Evolutionary conservation across 2,113 vertebrate species (phyloP).

Genomic region (Xenus cinereus): DNA sequence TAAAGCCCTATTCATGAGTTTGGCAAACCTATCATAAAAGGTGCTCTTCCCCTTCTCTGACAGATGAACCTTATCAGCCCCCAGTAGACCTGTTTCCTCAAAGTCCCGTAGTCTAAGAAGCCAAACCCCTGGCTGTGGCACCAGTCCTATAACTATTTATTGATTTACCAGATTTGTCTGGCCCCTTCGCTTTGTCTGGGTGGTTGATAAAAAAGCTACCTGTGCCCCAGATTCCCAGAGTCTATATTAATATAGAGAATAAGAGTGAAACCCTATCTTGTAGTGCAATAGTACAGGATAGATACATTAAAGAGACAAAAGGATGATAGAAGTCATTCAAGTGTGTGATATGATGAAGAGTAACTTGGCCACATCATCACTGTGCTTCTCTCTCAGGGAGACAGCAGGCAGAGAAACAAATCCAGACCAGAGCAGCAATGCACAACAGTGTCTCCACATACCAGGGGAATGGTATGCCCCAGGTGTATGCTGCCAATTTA

Average conservation of each 20-base stretch:
- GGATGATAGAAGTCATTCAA: neutral
- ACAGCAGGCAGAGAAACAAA: neutral
- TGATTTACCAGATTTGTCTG: neutral
- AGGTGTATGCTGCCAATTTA: neutral
- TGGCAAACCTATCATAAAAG: neutral
- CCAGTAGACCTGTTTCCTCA: neutral
- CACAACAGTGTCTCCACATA: neutral
- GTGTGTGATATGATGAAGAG: neutral
- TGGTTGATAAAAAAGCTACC: neutral
- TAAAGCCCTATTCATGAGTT: neutral
- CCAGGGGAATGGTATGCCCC: neutral
- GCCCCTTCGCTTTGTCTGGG: neutral
- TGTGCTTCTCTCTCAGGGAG: neutral
- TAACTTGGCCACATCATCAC: fast-evolving
- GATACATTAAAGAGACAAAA: neutral
- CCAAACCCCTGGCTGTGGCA: neutral
- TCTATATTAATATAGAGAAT: neutral
- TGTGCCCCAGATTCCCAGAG: neutral
- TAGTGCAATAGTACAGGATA: neutral
- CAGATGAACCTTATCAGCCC: neutral
- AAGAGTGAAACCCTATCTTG: neutral
- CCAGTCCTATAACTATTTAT: neutral
- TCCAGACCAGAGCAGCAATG: neutral
- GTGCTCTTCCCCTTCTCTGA: neutral
- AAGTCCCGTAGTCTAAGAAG: neutral